Evolutionary conservation across 1,140 invertebrate genomes (phyloP), one percentile per base, ranked within the genome.

Genomic region (Amphibalanus amphitrite): DNA sequence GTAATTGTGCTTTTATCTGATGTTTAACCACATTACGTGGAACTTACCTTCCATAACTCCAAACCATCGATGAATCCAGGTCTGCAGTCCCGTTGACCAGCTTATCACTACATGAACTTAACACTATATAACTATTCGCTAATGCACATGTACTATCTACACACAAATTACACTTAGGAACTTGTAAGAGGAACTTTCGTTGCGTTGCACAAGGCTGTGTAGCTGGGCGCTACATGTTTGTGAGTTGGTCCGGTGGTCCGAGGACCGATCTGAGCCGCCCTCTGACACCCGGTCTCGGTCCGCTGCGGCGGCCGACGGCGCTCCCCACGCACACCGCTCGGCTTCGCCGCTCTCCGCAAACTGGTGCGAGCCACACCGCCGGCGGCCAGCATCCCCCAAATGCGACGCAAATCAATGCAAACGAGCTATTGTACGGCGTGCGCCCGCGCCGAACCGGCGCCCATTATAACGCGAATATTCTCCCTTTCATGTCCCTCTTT

Each of bases 401-500:
- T 13, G 47, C 47, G 20, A 59, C 47, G 47, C 47, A 59, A 59
- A 59, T 59, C 47, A 59, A 59, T 59, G 47, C 47, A 59, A 59
- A 59, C 47, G 20, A 59, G 47, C 47, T 23, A 59, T 59, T 59
- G 47, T 59, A 23, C 47, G 1, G 17, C 20, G 47, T 20, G 47
- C 47, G 47, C 13, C 47, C 6, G 47, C 47, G 10, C 20, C 47
- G 47, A 59, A 59, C 47, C 13, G 47, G 20, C 47, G 47, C 47
- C 47, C 47, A 59, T 59, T 59, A 59, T 59, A 23, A 13, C 47
- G 20, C 47, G 47, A 13, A 59, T 59, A 59, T 59, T 59, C 47
- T 59, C 47, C 47, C 47, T 59, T 59, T 59, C 47, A 59, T 59
- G 47, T 59, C 47, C 47, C 47, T 59, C 47, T 59, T 59, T 59